Evolutionary conservation across 23 tunicate genomes (phyloP).

Genomic region (Ascidia mentula): DNA sequence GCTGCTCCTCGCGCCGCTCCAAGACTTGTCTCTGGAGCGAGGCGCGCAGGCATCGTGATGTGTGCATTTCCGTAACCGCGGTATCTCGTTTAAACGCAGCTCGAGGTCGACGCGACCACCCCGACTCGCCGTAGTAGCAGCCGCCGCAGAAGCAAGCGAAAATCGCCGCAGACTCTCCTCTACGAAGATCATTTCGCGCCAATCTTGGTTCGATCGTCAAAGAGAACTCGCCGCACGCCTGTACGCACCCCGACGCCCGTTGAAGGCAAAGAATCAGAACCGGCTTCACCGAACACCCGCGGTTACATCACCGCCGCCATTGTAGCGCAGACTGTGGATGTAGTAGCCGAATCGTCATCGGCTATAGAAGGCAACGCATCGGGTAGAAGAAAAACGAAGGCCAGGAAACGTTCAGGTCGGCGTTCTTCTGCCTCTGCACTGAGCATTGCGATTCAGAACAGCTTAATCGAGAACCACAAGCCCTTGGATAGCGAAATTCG

Average conservation of each 20-base stretch:
- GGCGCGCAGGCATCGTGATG: no score
- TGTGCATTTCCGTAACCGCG: constrained; percentile 8
- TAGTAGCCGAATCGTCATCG: constrained; percentile 10
- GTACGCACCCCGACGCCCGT: constrained; percentile 51
- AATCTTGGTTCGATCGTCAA: constrained; percentile 13
- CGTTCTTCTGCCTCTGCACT: constrained; percentile 35
- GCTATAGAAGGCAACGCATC: constrained; percentile 7
- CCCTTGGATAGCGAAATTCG: background rate
- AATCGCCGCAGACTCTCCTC: constrained; percentile 35
- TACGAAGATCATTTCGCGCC: constrained; percentile 36
- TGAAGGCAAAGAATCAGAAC: background rate
- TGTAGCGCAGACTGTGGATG: constrained; percentile 16
- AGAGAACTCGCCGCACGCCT: constrained; percentile 41
- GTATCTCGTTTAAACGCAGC: background rate
- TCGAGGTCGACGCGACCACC: constrained; percentile 25
- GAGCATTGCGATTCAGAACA: constrained; percentile 60
- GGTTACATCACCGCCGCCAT: constrained; percentile 11
- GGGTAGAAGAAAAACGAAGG: constrained; percentile 8
- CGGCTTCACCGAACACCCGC: background rate
- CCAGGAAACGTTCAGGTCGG: constrained; percentile 36
- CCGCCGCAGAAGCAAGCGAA: constrained; percentile 70
- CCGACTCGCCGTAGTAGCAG: constrained; percentile 54
- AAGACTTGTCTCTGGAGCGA: no score
- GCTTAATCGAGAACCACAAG: constrained; percentile 61
- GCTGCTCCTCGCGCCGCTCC: no score